phyloP scores from a whole-genome alignment of 1,140 invertebrate genomes.

The Coptotermes formosanus region DNA sequence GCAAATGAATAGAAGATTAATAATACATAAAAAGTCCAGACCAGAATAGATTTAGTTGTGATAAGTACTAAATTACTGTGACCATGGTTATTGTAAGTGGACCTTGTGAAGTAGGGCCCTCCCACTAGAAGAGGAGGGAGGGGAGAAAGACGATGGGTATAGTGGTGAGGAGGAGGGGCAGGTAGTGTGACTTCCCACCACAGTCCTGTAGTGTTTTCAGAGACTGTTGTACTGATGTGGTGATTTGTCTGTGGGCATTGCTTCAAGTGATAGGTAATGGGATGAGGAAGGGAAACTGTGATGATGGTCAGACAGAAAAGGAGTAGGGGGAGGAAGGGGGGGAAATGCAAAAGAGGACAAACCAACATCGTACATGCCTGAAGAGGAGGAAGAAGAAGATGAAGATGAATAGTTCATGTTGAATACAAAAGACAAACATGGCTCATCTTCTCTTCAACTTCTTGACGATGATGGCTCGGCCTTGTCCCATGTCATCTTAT shows the following conservation, averaged over 20 bases:
- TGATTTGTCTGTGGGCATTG: background rate
- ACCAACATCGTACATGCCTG: background rate
- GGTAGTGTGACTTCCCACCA: background rate
- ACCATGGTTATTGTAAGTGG: constrained; percentile 16
- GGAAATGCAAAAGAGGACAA: constrained; percentile 26
- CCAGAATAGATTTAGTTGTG: constrained; percentile 20
- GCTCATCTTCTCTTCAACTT: constrained; percentile 18
- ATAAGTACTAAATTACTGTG: constrained; percentile 23
- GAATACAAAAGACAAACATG: constrained; percentile 29
- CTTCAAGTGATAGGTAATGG: constrained; percentile 8
- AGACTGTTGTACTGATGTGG: background rate
- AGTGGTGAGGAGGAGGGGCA: background rate
- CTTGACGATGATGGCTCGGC: constrained; percentile 18
- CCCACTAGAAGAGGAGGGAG: background rate
- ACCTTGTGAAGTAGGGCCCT: background rate
- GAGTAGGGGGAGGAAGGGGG: background rate
- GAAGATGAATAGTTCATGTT: constrained; percentile 20
- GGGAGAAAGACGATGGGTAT: constrained; percentile 1
- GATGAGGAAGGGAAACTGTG: background rate
- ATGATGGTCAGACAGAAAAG: constrained; percentile 3
- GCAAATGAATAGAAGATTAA: background rate
- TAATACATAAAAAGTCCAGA: background rate
- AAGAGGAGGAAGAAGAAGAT: constrained; percentile 20
- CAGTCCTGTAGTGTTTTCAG: background rate
- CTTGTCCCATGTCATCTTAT: constrained; percentile 25